Evolutionary conservation across 2,797 vertebrate genomes (phyloP), one percentile per base, ranked within the genome.

Genomic region (Passerculus sandwichensis): DNA sequence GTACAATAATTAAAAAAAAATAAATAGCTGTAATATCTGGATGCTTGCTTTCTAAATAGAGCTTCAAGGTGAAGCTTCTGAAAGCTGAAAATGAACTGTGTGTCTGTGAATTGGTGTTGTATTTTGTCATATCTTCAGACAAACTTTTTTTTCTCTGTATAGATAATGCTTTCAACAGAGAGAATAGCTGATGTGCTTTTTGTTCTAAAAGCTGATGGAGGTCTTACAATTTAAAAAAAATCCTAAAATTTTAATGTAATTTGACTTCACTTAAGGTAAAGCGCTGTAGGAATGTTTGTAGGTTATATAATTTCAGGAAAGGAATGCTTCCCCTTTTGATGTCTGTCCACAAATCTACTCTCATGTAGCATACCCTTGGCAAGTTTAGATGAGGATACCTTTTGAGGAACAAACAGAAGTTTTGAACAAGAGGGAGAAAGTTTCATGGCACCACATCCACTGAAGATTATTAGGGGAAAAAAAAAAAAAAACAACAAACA

Each of bases 51-150:
- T 38, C 4, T 70, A 73, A 75, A 15, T 38, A 47, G 51, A 66
- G 6, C 30, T 81, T 85, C 66, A 78, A 66, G 20, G 7, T 13
- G 21, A 73, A 47, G 32, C 77, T 93, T 88, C 91, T 94, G 81
- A 93, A 84, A 94, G 34, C 70, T 90, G 5, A 89, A 91, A 83
- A 67, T 66, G 45, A 82, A 47, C 70, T 8, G 51, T 91, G 26
- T 0, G 0, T 76, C 26, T 93, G 4, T 96, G 44, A 86, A 60
- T 69, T 26, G 81, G 22, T 74, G 25, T 64, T 65, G 42, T 15
- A 45, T 71, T 91, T 94, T 89, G 8, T 56, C 16, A 10, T 27
- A 59, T 65, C 6, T 74, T 73, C 71, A 48, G 45, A n/a, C 74
- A 57, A 47, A 50, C 4, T 2, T 51, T 13, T 20, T 60, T 57